Conservation (phyloP, 2,113 vertebrate species). For the Cynoglossus semilaevis region DNA sequence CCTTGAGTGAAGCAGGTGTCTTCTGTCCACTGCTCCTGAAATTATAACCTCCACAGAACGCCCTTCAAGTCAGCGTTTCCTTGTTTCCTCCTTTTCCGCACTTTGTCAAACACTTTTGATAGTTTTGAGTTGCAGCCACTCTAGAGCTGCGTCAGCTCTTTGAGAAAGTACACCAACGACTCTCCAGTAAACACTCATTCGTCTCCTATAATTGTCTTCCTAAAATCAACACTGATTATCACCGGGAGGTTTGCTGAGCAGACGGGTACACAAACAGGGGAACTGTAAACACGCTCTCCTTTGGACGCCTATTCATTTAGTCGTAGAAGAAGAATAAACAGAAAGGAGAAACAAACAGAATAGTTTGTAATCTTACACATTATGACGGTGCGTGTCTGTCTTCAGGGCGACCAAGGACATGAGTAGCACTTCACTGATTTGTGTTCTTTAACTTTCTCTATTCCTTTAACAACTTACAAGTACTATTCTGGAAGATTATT, state of each 20-base stretch:
- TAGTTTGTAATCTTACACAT: background rate
- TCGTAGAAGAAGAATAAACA: too few relatives aligned
- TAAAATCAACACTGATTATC: constrained; percentile 37
- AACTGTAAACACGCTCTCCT: background rate
- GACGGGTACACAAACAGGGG: constrained; percentile 23
- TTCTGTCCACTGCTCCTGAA: too few relatives aligned
- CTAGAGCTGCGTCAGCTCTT: background rate
- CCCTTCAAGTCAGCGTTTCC: too few relatives aligned
- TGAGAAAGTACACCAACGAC: constrained; percentile 19
- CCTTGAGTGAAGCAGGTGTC: too few relatives aligned
- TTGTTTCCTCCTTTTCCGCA: background rate
- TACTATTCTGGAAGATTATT: too few relatives aligned
- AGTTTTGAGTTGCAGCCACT: background rate
- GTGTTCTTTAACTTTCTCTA: too few relatives aligned
- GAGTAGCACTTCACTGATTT: too few relatives aligned
- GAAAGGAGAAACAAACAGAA: too few relatives aligned
- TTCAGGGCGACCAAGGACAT: background rate
- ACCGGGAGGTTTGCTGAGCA: background rate
- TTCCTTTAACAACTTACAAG: too few relatives aligned
- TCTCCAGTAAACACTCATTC: constrained; percentile 16
- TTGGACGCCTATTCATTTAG: background rate
- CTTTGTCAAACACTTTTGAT: background rate
- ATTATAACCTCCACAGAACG: too few relatives aligned
- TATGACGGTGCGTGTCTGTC: background rate
- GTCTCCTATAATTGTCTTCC: constrained; percentile 21